Evolutionary conservation across 2,113 vertebrate species (phyloP).

Genomic region (Nyctibius bracteatus): DNA sequence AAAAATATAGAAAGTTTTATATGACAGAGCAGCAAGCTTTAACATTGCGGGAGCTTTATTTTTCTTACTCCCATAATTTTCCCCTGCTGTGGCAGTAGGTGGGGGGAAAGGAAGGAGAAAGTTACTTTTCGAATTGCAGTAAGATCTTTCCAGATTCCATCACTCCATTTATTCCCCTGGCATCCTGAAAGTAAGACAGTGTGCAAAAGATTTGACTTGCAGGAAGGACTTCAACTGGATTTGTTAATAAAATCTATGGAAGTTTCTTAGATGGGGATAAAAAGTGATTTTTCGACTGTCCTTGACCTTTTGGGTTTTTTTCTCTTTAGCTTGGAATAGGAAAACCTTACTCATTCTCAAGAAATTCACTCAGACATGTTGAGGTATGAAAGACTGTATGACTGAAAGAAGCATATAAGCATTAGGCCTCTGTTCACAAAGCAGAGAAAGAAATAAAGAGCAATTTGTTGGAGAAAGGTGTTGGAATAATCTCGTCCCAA

Average conservation of each 20-base stretch:
- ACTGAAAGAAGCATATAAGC: neutral
- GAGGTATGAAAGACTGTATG: neutral
- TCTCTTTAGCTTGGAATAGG: neutral
- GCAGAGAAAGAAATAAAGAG: neutral
- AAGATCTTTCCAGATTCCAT: conserved; percentile 11
- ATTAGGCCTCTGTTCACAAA: neutral
- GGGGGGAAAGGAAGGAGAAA: neutral
- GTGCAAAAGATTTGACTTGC: neutral
- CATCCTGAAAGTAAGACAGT: neutral
- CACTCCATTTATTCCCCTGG: neutral
- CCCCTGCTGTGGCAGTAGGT: neutral
- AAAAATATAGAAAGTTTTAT: neutral
- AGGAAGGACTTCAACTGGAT: neutral
- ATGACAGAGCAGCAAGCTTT: neutral
- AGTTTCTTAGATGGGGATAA: neutral
- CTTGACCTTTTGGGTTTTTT: neutral
- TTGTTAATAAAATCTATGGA: neutral
- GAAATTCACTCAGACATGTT: neutral
- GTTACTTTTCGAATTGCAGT: neutral
- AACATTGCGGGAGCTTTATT: neutral
- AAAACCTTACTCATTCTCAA: conserved; percentile 11
- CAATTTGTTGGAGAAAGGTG: neutral
- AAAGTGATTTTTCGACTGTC: neutral
- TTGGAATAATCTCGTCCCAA: neutral
- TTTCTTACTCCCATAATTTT: neutral